A percentile compares a stretch with the other conserved stretches of the same genome.
Evolutionary conservation across 2,113 vertebrate genomes (phyloP).

Genomic region (Romanogobio albipinnatus): DNA sequence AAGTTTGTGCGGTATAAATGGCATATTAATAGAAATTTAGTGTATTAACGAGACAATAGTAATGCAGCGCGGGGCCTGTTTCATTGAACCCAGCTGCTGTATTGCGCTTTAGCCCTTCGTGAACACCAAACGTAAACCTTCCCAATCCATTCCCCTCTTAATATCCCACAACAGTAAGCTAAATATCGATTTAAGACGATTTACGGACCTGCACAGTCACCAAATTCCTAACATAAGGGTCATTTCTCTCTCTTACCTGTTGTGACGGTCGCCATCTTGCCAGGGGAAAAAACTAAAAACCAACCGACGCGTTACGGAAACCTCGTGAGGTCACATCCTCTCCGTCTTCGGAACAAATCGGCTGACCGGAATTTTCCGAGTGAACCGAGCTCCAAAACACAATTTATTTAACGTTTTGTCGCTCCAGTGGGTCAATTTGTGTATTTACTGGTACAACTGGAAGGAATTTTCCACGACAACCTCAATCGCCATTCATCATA

Average conservation of each 20-base stretch:
- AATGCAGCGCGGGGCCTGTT: not conserved
- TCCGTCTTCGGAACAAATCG: conserved; percentile 40
- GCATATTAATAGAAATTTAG: not conserved
- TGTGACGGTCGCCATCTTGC: conserved; percentile 81
- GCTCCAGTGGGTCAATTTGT: not conserved
- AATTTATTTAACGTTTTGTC: not conserved
- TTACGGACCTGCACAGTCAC: not conserved
- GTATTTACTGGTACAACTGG: not conserved
- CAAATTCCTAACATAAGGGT: not conserved
- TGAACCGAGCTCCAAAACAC: not conserved
- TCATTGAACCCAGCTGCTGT: not conserved
- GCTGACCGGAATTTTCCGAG: not conserved
- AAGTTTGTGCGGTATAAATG: not conserved
- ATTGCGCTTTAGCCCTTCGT: not conserved
- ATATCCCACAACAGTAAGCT: not conserved
- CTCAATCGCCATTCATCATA: not conserved
- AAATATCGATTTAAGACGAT: not conserved
- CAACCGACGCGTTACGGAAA: conserved; percentile 37
- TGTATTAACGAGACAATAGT: conserved; percentile 1
- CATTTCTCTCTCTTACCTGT: conserved; percentile 73
- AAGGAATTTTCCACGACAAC: conserved; percentile 1
- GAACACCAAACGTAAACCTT: not conserved
- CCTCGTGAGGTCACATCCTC: conserved; percentile 66
- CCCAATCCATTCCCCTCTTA: not conserved
- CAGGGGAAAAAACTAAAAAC: conserved; percentile 46